Base-by-base conservation (phyloP, 2,113 vertebrate species). In the Seriola aureovittata region DNA sequence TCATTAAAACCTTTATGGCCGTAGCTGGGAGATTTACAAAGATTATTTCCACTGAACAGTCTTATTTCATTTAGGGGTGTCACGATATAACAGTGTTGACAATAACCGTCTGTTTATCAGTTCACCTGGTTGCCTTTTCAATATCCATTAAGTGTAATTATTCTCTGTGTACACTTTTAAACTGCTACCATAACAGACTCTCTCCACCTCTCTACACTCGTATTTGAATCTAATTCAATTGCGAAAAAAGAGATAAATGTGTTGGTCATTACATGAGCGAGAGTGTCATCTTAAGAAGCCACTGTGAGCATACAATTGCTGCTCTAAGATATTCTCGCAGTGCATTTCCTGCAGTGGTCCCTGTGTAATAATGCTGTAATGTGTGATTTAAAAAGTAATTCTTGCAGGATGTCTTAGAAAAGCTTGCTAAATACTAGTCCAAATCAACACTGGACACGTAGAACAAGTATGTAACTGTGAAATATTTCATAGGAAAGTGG, bases 1-100 rank as follows among this genome's bases (percentile, higher is more conserved):
- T 78, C 12, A 78, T 71, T 62, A 72, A 78, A 73, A 57, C 54
- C 6, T 4, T 38, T 32, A 11, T 21, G 36, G 3, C 70, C 6
- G n/a, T 17, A 42, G 11, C 9, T 14, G 44, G 71, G 21, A 50
- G 32, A 42, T 40, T 19, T 23, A n/a, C 13, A 1, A 21, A 25
- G 19, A 10, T 8, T 32, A 13, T 55, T 29, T 46, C 23, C 8
- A 4, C 6, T 42, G 1, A 54, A 46, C 0, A 4, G 11, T 62
- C 23, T 38, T 7, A 5, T 54, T 72, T 25, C 1, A 34, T 42
- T 42, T 11, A 10, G 0, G 40, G 10, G 40, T 11, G 10, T 42
- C 2, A 10, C 9, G 40, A 42, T 42, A 42, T 42, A 38, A 38
- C 38, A 7, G 38, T 38, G 38, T 7, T 38, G 38, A 38, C 38